Evolutionary conservation across 92 coral and sea anemone genomes (phyloP), one percentile per base, ranked within the genome.

Genomic region (Epizoanthus scotinus): DNA sequence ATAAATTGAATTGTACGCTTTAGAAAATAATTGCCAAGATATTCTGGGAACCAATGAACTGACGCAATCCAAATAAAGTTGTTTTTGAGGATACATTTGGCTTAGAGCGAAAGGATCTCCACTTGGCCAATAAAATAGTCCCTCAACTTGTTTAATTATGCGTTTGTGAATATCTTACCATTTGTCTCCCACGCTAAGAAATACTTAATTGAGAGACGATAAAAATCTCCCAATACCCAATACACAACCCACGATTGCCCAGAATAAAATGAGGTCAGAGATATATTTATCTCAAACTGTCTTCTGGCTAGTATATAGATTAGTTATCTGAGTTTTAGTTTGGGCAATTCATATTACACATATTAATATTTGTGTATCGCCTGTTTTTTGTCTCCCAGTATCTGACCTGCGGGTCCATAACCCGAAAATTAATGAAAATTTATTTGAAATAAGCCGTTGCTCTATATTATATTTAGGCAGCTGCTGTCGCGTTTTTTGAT

Each of bases 221-320:
- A 3, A 12, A 0, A n/a, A 70, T 70, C 56, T 70, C 12, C 59
- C 34, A 44, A 12, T 64, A 27, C 12, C 59, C 34, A 44, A 12
- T 64, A 27, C 69, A 20, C 6, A 29, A 29, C 18, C 40, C 40
- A 5, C 2, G 31, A 15, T 38, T 29, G 42, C 28, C 69, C 69
- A 64, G 47, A 8, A 29, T 42, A 50, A 50, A 2, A 50, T 50
- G 77, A 70, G 59, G 22, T 65, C 70, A 65, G 78, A 28, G 40
- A 52, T 71, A 71, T 22, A 71, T 71, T 71, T 71, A 71, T 26
- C 78, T 71, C 21, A 53, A 71, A 20, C 78, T 50, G 34, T 25
- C 62, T 52, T 71, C 60, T 26, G 22, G 22, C 54, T 53, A n/a
- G n/a, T 25, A 2, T 2, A 6, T 3, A 14, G 50, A 42, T 42